Percentiles rank a stretch among this genome's conserved stretches.
Conservation (phyloP, 2,113 vertebrate genomes). For the Eubucco bourcierii region DNA sequence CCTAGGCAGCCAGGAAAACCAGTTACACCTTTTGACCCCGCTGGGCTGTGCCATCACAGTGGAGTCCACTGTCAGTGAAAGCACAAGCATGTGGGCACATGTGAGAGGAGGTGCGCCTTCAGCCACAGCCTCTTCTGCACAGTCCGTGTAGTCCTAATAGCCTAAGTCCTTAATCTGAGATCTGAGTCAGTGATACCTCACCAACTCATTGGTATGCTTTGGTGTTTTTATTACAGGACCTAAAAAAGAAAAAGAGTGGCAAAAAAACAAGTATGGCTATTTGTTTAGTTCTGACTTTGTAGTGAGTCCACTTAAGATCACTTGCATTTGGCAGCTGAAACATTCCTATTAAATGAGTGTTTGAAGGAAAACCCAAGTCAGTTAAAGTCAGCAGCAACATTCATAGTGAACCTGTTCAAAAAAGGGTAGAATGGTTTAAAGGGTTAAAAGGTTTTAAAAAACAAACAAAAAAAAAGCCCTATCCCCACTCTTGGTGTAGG, state of each 20-base stretch:
- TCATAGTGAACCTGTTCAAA: not conserved
- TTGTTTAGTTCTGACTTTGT: not conserved
- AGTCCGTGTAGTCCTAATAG: not conserved
- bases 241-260: not conserved
- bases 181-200: not conserved
- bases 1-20: not conserved
- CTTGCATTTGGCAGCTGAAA: not conserved
- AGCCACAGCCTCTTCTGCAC: not conserved
- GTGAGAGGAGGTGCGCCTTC: not conserved
- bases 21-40: too few species aligned
- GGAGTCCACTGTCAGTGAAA: rapidly evolving
- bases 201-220: not conserved
- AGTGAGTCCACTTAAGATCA: not conserved
- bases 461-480: not conserved
- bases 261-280: rapidly evolving
- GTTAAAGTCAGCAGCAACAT: not conserved
- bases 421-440: not conserved
- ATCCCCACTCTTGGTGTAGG: not conserved
- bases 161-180: not conserved
- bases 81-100: rapidly evolving
- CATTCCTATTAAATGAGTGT: not conserved
- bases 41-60: rapidly evolving
- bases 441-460: not conserved
- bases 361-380: not conserved
- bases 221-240: not conserved